Evolutionary conservation across 2,113 vertebrate genomes (phyloP).

Genomic region (Elephas maximus): DNA sequence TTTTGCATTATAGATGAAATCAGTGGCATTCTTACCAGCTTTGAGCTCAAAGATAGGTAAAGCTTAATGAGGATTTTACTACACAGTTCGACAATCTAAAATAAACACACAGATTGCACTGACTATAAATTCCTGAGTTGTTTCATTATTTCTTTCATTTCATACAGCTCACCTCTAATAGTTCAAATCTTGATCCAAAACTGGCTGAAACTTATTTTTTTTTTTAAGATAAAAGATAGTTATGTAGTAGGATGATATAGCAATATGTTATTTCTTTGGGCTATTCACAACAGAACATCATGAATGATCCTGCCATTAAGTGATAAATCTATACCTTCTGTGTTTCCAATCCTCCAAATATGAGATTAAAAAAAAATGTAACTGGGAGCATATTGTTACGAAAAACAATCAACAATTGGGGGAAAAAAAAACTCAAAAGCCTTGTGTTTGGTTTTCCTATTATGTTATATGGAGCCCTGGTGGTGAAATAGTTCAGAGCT

Average conservation of each 20-base stretch:
- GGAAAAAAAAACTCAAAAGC: neutral
- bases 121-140: neutral
- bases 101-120: conserved; percentile 39
- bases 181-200: conserved; percentile 8
- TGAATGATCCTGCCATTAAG: neutral
- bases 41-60: neutral
- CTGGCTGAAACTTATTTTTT: conserved; percentile 42
- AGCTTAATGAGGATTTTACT: conserved; percentile 53
- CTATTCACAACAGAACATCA: neutral
- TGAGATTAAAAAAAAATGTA: neutral
- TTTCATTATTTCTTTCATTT: conserved; percentile 49
- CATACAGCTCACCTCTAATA: neutral
- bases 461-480: neutral
- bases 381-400: neutral
- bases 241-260: neutral
- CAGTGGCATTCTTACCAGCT: neutral
- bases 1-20: conserved; percentile 52
- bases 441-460: neutral
- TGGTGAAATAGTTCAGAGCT: too few relatives aligned
- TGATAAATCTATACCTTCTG: neutral
- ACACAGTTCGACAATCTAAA: conserved; percentile 2
- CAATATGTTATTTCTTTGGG: neutral
- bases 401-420: neutral
- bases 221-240: neutral
- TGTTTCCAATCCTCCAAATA: neutral